Base-by-base conservation (phyloP, 1,140 invertebrate species). In the Leguminivora glycinivorella region DNA sequence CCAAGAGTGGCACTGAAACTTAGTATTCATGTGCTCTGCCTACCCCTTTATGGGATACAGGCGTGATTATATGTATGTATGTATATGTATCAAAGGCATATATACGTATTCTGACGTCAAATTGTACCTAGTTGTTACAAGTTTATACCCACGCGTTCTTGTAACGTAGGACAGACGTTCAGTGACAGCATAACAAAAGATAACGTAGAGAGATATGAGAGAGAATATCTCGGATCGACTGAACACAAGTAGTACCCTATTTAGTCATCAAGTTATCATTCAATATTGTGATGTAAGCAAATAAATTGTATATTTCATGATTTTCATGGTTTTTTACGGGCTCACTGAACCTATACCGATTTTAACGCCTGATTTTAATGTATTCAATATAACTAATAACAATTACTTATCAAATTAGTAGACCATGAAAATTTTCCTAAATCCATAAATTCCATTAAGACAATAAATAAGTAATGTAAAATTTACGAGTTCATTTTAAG, bases 171-270 rank as follows among this genome's bases (percentile, higher is more conserved):
- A 26, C 56, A n/a, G 22, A 60, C 56, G 29, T 24, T 26, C 25
- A 26, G 56, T 26, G 56, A n/a, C 56, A 60, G 22, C 10, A 25
- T 26, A 60, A 60, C 56, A 60, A 60, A 60, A 26, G 22, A 29
- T 26, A 29, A 60, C 22, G 52, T 56, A 56, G 17, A 24, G 25
- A 58, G 5, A 58, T 24, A 25, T 58, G 12, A 9, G 6, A n/a
- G 5, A 24, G 56, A 60, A 60, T 60, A 26, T 26, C 56, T 60
- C 24, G 56, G 22, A 60, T 26, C 25, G 24, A n/a, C 12, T 60
- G 56, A 24, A 60, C 56, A 29, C 56, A 60, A 60, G 14, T 25
- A n/a, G 24, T 60, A 24, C 56, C 12, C 24, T n/a, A n/a, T n/a
- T n/a, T n/a, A 29, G 25, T 60, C 56, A 60, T 60, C 25, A n/a